Conservation (phyloP, 2,113 vertebrate genomes). For the cattle (Bos taurus) region DNA sequence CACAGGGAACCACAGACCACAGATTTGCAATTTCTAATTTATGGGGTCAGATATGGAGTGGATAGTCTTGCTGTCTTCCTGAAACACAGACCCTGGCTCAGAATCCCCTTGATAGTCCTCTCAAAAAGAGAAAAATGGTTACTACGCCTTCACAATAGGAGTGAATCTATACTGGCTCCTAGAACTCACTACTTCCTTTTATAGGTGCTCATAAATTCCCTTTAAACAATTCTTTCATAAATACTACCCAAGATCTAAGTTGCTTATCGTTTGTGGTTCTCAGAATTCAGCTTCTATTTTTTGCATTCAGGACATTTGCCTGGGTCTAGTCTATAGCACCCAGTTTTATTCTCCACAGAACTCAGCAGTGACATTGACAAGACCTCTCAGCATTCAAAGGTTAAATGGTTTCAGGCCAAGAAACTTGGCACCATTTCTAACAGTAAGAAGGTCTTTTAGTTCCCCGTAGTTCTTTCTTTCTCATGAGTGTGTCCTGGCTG, state of each 20-base stretch:
- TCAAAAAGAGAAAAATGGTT: not conserved
- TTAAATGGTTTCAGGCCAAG: not conserved
- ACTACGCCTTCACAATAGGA: not conserved
- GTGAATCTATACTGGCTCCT: not conserved
- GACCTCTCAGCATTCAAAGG: not conserved
- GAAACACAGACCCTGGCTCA: not conserved
- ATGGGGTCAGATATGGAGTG: not conserved
- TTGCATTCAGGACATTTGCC: not conserved
- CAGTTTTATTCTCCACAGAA: not conserved
- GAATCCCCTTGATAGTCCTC: not conserved
- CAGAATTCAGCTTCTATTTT: not conserved
- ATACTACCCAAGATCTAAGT: not conserved
- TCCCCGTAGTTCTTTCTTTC: not conserved
- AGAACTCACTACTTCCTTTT: not conserved
- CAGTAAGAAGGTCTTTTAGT: not conserved
- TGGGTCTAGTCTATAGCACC: not conserved
- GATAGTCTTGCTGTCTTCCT: not conserved
- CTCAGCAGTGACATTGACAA: not conserved
- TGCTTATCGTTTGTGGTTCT: not conserved
- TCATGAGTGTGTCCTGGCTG: not conserved
- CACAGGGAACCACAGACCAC: not conserved
- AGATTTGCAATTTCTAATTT: not conserved
- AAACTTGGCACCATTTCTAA: not conserved
- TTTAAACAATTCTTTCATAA: not conserved
- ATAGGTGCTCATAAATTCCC: not conserved